Evolutionary conservation across 2,888 invertebrate species (phyloP).

Genomic region (Brachynemurus nebulosus): DNA sequence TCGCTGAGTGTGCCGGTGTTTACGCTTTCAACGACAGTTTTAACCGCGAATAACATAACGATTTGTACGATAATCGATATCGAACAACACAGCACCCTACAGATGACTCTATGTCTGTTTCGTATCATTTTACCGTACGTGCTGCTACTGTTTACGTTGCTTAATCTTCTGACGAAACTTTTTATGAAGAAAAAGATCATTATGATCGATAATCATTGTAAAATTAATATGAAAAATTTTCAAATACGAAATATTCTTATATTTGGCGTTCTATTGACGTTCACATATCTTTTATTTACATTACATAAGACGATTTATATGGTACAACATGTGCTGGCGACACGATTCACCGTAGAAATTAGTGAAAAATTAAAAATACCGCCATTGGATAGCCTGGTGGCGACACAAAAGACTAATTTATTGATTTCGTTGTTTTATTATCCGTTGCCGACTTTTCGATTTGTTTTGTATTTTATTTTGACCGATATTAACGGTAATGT

Average conservation of each 20-base stretch:
- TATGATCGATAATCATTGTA: conserved; percentile 22
- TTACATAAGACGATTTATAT: conserved; percentile 25
- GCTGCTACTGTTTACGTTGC: conserved; percentile 23
- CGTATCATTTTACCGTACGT: conserved; percentile 24
- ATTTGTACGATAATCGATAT: conserved; percentile 39
- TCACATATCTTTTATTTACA: conserved; percentile 25
- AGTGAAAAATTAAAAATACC: conserved; percentile 24
- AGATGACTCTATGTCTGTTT: conserved; percentile 25
- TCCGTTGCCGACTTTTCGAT: conserved; percentile 18
- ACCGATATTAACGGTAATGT: too few species aligned
- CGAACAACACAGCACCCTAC: conserved; percentile 30
- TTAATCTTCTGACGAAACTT: conserved; percentile 23
- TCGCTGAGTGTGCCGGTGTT: conserved; percentile 47
- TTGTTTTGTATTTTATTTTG: neutral
- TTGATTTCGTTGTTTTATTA: conserved; percentile 26
- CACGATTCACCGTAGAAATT: conserved; percentile 16
- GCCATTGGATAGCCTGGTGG: conserved; percentile 23
- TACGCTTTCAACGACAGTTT: conserved; percentile 36
- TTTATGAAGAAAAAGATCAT: conserved; percentile 19
- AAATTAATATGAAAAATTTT: conserved; percentile 23
- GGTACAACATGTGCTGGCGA: conserved; percentile 21
- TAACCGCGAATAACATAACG: conserved; percentile 28
- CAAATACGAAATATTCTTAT: conserved; percentile 23
- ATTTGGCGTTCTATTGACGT: conserved; percentile 23
- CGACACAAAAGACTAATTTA: conserved; percentile 18